Base-by-base conservation (phyloP, 2,113 vertebrate species). In the Vireo altiloquus region DNA sequence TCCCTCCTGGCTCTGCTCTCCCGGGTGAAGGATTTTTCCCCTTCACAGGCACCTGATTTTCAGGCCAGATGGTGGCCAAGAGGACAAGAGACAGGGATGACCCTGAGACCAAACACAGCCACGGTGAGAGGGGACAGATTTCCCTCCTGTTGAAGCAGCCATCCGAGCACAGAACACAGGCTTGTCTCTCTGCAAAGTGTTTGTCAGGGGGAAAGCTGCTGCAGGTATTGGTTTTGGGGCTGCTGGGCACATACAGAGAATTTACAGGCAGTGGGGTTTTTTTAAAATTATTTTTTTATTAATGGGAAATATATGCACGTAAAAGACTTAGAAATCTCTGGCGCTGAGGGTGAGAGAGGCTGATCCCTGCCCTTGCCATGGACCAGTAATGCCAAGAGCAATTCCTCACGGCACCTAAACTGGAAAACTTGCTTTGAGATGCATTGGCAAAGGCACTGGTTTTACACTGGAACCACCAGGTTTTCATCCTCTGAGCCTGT, bases 61-160 rank as follows among this genome's bases (percentile, higher is more conserved):
- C 2, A 4, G 44, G 49, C 11, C 71, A 86, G 40, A 14, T 8
- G 15, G 52, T 8, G 49, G 17, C 8, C 1, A 2, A 72, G 50
- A 42, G n/a, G 28, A 77, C 28, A 68, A 57, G 35, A 0, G 7
- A 13, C 31, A 74, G 25, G 25, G 42, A 44, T 76, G 33, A 31
- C 15, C 13, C 53, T 21, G 79, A 72, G 40, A 15, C 14, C 25
- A 20, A 49, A 46, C 13, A 57, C 13, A 69, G 50, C 11, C 46
- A 33, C 0, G 0, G 37, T 0, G 10, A 76, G 75, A 72, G 16
- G 35, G 13, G 17, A 16, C 44, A 88, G 31, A 33, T 72, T 60
- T 79, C 25, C 79, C 52, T 52, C 61, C 52, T 31, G 11, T 28
- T 60, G 59, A 61, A 86, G n/a, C 11, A 71, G 63, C 35, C 6